Base-by-base conservation (phyloP, 2,888 invertebrate species). In the Netelia fuscicornis region DNA sequence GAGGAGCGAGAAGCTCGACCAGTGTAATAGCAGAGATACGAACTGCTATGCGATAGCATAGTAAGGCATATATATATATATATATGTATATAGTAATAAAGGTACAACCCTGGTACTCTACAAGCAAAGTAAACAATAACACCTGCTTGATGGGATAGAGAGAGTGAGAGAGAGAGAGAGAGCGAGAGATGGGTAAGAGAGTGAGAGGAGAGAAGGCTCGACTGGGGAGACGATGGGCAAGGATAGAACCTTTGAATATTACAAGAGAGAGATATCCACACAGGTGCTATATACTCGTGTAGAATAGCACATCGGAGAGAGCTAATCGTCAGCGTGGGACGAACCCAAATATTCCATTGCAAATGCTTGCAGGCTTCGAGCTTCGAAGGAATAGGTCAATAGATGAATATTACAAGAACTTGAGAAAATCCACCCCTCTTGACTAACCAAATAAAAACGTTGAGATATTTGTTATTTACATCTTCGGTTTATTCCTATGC, bases 1-100 rank as follows among this genome's bases (percentile, higher is more conserved):
- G 68, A 67, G 30, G 65, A 42, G 54, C 56, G 52, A 60, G 70
- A 64, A 79, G 56, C 83, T 80, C 78, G 75, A 76, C 52, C 76
- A 52, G 83, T 84, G 84, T 84, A 81, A 84, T 84, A 77, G 81
- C 74, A 74, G 48, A 84, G 77, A 81, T 84, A 81, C 81, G 68
- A 74, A 77, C 76, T 44, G 23, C 56, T 68, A 84, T 56, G n/a
- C 67, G 17, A 48, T 58, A 25, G 44, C 52, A 17, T 13, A 44
- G 30, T 44, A 25, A 54, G 8, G 48, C 20, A 74, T 62, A 13
- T 48, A 74, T 62, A 74, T 56, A 74, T 23, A 17, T 58, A 58
- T 72, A 56, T 58, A 58, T 72, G 37, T 13, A 48, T 48, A 44
- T 17, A 20, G 9, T 48, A 44, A 37, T 8, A 25, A 13, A 60